These are phyloP conservation scores for Leptonema lineaticorne DNA, from an alignment of 1,140 invertebrate species.

Conservation along the genomic window DNA sequence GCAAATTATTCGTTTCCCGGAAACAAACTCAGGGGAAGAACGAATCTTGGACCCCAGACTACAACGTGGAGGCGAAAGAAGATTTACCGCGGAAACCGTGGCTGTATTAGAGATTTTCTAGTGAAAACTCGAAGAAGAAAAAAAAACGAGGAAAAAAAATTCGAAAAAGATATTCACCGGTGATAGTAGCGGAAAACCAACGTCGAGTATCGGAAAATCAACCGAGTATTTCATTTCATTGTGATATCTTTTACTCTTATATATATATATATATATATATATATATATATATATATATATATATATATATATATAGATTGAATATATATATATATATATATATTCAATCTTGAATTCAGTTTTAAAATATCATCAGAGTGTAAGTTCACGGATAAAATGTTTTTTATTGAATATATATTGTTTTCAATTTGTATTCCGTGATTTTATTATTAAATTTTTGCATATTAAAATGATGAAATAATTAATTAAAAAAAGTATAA, in stretches of 20 bases:
- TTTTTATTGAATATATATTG: no score
- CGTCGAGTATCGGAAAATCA: neutral
- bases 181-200: neutral
- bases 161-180: neutral
- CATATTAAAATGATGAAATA: no score
- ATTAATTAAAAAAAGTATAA: no score
- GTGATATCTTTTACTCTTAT: no score
- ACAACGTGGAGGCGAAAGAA: constrained; percentile 7
- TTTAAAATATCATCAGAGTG: no score
- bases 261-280: neutral
- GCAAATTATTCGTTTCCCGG: constrained; percentile 21
- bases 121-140: constrained; percentile 4
- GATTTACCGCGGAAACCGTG: constrained; percentile 8
- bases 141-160: no score
- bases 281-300: neutral
- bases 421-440: no score
- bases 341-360: no score
- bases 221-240: neutral
- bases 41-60: neutral
- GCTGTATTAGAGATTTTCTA: constrained; percentile 6
- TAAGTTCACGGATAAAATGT: neutral
- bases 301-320: neutral
- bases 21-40: constrained; percentile 18
- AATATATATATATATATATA: neutral
- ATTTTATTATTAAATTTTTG: no score